Base-by-base conservation (phyloP, 2,888 invertebrate genomes). In the Drosophila paranaensis region DNA sequence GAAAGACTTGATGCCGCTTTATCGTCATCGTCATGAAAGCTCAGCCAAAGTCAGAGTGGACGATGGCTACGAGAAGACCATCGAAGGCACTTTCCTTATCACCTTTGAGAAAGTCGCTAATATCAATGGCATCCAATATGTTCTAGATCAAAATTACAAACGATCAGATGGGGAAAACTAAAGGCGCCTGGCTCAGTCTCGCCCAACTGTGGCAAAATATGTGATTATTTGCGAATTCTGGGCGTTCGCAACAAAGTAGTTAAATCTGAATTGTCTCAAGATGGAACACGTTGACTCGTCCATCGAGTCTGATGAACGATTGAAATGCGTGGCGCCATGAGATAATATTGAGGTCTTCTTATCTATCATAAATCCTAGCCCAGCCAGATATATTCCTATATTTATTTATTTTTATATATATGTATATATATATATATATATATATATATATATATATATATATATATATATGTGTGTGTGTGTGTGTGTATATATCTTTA, bases 21-120 rank as follows among this genome's bases (percentile, higher is more conserved):
- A 56, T 55, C 50, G 55, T 50, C 64, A 50, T 62, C 51, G 33
- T 33, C 51, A 60, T 42, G 62, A 51, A 39, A 45, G 51, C 69
- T 60, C 48, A 70, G 69, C 60, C 60, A 63, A 58, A 56, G 74
- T 61, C 65, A 60, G 69, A 64, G 57, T 65, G 60, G 67, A 73
- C 69, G 63, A 74, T 76, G 76, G 79, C 57, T 69, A 54, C 53
- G 55, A 74, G 60, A 69, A 60, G 70, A 61, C 70, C 75, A 77
- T 77, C 75, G 79, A 77, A 77, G 76, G 76, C 76, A 77, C 79
- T 77, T 74, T 74, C 70, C 62, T 65, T 77, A 74, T 77, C 75
- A 79, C 74, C 76, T 65, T 74, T 68, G 54, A 69, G 64, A 78
- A 78, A 76, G 72, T 66, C 67, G 77, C 77, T 77, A 57, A 68